phyloP scores from a whole-genome alignment of 2,888 invertebrate genomes.

The Anaspis maculata region DNA sequence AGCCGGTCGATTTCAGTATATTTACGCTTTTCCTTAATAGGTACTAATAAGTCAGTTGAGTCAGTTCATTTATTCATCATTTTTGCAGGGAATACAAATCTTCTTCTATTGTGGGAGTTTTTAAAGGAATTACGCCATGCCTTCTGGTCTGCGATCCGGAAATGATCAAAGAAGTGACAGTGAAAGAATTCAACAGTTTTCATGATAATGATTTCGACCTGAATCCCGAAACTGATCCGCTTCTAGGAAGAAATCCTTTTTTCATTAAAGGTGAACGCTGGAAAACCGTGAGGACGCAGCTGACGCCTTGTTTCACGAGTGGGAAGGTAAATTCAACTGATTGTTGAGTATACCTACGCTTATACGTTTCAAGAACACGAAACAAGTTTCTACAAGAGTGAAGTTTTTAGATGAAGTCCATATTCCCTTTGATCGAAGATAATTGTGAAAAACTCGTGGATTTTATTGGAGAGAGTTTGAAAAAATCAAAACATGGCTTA shows the following conservation, averaged over 20 bases:
- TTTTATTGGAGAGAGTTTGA: constrained; percentile 35
- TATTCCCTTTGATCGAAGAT: constrained; percentile 43
- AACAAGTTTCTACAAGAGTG: too few relatives aligned
- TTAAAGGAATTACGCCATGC: constrained; percentile 27
- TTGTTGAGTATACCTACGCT: too few relatives aligned
- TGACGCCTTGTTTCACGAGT: constrained; percentile 45
- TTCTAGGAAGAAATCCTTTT: constrained; percentile 45
- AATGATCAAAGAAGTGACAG: constrained; percentile 30
- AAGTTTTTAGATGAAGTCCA: constrained; percentile 41
- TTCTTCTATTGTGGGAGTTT: constrained; percentile 38
- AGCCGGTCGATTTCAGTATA: too few relatives aligned
- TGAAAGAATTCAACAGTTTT: constrained; percentile 36
- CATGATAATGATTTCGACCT: constrained; percentile 35
- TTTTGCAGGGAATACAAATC: too few relatives aligned
- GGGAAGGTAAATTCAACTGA: too few relatives aligned
- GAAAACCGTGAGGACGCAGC: constrained; percentile 43
- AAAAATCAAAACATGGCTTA: too few relatives aligned
- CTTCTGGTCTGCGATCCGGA: constrained; percentile 34
- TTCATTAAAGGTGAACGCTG: constrained; percentile 42
- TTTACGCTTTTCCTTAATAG: too few relatives aligned
- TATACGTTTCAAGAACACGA: too few relatives aligned
- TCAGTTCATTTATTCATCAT: too few relatives aligned
- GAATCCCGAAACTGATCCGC: constrained; percentile 40
- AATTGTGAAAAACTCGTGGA: constrained; percentile 39
- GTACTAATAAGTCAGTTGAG: too few relatives aligned